phyloP scores from a whole-genome alignment of 2,888 invertebrate genomes.

The Ephialtes manifestator region DNA sequence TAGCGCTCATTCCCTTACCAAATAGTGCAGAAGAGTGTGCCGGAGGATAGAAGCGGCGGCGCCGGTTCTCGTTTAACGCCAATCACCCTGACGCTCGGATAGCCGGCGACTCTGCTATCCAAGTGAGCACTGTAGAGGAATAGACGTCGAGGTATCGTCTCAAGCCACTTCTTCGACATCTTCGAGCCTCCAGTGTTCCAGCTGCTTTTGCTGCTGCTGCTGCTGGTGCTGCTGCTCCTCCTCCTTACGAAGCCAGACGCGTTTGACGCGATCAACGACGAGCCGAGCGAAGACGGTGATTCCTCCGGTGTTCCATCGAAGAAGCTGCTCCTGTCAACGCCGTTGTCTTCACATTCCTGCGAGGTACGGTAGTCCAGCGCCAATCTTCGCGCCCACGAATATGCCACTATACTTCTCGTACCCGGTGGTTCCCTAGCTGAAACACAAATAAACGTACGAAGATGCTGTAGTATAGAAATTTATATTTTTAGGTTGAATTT shows the following conservation, averaged over 20 bases:
- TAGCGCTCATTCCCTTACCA: conserved; percentile 77
- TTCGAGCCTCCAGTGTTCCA: conserved; percentile 72
- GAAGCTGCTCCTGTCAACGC: conserved; percentile 45
- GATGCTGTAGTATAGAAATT: not conserved
- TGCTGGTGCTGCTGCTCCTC: conserved; percentile 74
- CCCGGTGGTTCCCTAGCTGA: conserved; percentile 81
- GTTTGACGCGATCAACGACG: conserved; percentile 40
- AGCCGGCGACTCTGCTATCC: conserved; percentile 81
- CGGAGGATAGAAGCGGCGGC: conserved; percentile 73
- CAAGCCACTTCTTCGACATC: conserved; percentile 79
- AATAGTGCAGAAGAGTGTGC: conserved; percentile 82
- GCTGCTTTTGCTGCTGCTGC: conserved; percentile 73
- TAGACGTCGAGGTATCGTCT: conserved; percentile 82
- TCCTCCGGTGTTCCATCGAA: conserved; percentile 58
- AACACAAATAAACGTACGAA: conserved; percentile 45
- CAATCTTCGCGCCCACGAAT: conserved; percentile 87
- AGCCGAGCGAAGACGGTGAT: conserved; percentile 45
- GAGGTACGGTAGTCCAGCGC: conserved; percentile 84
- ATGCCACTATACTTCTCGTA: conserved; percentile 88
- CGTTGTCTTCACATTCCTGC: conserved; percentile 80
- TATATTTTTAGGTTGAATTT: not conserved
- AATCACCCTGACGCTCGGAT: conserved; percentile 84
- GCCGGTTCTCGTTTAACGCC: conserved; percentile 83
- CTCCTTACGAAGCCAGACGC: conserved; percentile 39
- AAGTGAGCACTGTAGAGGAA: conserved; percentile 84